A percentile compares a stretch with the other conserved stretches of the same genome.
Evolutionary conservation across 2,113 vertebrate species (phyloP).

Genomic region (Chloropsis hardwickii): DNA sequence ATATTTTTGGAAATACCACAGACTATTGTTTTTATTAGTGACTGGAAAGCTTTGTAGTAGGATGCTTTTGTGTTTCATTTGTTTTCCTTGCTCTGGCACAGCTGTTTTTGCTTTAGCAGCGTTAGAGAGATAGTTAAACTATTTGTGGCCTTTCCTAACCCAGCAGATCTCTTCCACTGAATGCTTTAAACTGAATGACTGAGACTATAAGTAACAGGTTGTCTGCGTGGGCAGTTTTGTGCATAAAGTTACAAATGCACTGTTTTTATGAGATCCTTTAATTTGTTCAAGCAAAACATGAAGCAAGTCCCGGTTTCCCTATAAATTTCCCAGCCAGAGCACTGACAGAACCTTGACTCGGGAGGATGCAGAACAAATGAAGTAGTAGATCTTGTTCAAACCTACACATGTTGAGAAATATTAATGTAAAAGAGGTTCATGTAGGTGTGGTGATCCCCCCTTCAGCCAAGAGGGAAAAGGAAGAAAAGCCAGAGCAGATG

Average conservation of each 20-base stretch:
- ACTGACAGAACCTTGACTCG: background rate
- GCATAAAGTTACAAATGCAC: constrained; percentile 1
- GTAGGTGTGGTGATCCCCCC: background rate
- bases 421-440: background rate
- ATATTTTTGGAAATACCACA: constrained; percentile 77
- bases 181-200: constrained; percentile 21
- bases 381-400: constrained; percentile 15
- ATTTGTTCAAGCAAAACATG: constrained; percentile 35
- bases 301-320: constrained; percentile 23
- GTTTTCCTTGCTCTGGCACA: constrained; percentile 75
- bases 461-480: background rate
- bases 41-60: constrained; percentile 75
- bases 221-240: background rate
- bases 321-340: constrained; percentile 47
- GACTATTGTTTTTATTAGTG: constrained; percentile 78
- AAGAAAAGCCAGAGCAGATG: background rate
- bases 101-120: constrained; percentile 79
- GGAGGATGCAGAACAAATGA: constrained; percentile 28
- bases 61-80: constrained; percentile 73
- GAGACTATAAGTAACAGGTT: constrained; percentile 12
- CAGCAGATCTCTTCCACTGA: constrained; percentile 52
- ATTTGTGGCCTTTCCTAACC: constrained; percentile 70
- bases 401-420: background rate
- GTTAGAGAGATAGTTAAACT: constrained; percentile 72
- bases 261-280: constrained; percentile 37